phyloP scores from a whole-genome alignment of 1,140 invertebrate species.

The Drosophila triauraria region DNA sequence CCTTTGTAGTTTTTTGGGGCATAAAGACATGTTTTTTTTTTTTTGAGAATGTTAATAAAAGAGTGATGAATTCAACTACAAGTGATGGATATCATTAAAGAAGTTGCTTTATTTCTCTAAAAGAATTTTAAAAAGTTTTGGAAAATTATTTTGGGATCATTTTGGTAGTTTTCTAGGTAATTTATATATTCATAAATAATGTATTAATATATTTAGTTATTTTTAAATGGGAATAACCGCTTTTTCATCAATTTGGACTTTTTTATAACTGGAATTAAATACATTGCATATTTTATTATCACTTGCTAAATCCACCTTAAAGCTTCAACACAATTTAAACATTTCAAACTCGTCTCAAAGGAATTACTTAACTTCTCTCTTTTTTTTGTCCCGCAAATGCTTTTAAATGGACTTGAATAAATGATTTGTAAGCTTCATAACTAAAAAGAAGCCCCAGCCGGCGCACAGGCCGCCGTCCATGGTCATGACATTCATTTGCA shows the following conservation, averaged over 20 bases:
- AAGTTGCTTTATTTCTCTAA: background rate
- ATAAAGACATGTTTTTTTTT: background rate
- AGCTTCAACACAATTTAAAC: conserved; percentile 3
- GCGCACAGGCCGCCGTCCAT: conserved; percentile 22
- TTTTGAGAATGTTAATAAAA: background rate
- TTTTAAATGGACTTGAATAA: conserved; percentile 42
- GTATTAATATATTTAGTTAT: too few relatives aligned
- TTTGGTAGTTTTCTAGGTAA: too few relatives aligned
- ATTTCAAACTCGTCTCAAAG: background rate
- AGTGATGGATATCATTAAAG: too few relatives aligned
- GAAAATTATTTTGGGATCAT: too few relatives aligned
- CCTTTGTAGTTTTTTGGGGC: background rate
- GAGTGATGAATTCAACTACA: background rate
- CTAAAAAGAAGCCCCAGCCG: background rate
- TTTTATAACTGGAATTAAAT: background rate
- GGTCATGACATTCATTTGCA: conserved; percentile 67
- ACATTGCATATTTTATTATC: background rate
- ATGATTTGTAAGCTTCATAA: conserved; percentile 36
- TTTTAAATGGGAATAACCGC: too few relatives aligned
- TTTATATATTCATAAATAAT: too few relatives aligned
- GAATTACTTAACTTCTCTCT: background rate
- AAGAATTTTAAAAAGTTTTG: background rate
- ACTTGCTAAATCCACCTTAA: background rate
- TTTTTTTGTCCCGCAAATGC: conserved; percentile 1
- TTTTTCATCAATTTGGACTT: background rate